phyloP scores from a whole-genome alignment of 1,140 invertebrate genomes.

The Idris sp. region DNA sequence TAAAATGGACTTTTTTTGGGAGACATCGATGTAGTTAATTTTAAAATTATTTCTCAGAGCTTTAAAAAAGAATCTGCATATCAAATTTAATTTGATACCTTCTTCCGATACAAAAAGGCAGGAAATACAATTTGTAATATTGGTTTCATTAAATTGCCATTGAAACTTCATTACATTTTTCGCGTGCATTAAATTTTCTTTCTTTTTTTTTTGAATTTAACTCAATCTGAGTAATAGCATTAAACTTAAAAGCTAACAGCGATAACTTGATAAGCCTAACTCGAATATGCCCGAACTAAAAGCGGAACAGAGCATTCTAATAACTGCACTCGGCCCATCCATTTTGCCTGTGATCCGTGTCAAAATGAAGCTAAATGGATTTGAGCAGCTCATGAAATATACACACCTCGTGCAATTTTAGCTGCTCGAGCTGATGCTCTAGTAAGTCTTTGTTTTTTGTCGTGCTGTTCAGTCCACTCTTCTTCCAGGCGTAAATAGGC shows the following conservation, averaged over 20 bases:
- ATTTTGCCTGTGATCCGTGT: slow-evolving; percentile 20
- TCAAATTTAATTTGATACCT: too few relatives aligned
- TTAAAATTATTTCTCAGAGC: too few relatives aligned
- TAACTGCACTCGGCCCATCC: slow-evolving; percentile 6
- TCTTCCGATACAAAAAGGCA: too few relatives aligned
- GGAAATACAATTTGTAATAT: too few relatives aligned
- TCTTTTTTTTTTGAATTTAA: too few relatives aligned
- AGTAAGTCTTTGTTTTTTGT: slow-evolving; percentile 59
- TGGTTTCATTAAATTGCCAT: too few relatives aligned
- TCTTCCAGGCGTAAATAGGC: slow-evolving; percentile 68
- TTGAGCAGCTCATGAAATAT: slow-evolving; percentile 1
- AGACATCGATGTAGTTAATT: too few relatives aligned
- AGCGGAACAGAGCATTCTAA: slow-evolving; percentile 15
- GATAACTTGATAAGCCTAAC: slow-evolving; percentile 11
- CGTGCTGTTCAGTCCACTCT: slow-evolving; percentile 47
- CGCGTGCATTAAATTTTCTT: too few relatives aligned
- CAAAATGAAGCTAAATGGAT: slow-evolving; percentile 12
- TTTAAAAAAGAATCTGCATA: too few relatives aligned
- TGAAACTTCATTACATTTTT: too few relatives aligned
- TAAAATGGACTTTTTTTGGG: too few relatives aligned
- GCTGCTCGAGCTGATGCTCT: slow-evolving; percentile 70
- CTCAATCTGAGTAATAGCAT: slow-evolving; percentile 3
- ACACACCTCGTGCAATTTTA: slow-evolving; percentile 60
- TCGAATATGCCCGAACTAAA: slow-evolving; percentile 15
- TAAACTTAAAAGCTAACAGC: slow-evolving; percentile 17